Evolutionary conservation across 2,797 vertebrate genomes (phyloP).

Genomic region (Prionace glauca): DNA sequence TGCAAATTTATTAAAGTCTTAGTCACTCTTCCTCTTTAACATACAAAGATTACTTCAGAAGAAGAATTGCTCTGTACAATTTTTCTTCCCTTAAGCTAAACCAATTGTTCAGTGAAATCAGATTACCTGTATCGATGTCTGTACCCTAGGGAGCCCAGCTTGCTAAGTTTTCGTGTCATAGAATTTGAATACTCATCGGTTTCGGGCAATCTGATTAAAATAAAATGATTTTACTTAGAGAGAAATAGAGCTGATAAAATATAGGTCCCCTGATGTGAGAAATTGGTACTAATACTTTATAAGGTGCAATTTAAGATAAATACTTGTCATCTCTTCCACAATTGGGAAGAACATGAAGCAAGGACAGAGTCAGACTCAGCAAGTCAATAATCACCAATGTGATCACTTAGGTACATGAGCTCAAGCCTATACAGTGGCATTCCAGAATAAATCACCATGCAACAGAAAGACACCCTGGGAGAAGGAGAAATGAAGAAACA

Average conservation of each 20-base stretch:
- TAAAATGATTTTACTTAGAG: neutral
- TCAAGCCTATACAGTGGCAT: neutral
- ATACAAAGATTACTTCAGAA: slow-evolving; percentile 17
- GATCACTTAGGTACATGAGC: no score
- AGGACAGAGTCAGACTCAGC: neutral
- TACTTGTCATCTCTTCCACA: neutral
- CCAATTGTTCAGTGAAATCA: slow-evolving; percentile 2
- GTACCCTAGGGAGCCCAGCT: slow-evolving; percentile 70
- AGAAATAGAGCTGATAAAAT: slow-evolving; percentile 8
- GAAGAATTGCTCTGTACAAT: slow-evolving; percentile 9
- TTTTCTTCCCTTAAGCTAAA: slow-evolving; percentile 19
- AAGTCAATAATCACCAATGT: neutral
- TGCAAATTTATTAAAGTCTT: neutral
- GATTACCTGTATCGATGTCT: slow-evolving; percentile 72
- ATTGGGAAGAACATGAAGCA: neutral
- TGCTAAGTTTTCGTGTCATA: slow-evolving; percentile 72
- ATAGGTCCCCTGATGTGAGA: neutral
- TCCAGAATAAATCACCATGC: neutral
- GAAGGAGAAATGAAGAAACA: neutral
- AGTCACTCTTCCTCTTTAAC: neutral
- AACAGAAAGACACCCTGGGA: neutral
- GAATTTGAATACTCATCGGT: slow-evolving; percentile 63
- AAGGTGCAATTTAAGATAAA: neutral
- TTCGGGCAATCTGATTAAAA: slow-evolving; percentile 63
- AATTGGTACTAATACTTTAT: neutral